These are phyloP conservation scores for Peromyscus californicus DNA, from an alignment of 2,113 vertebrate species.

Conservation along the genomic window DNA sequence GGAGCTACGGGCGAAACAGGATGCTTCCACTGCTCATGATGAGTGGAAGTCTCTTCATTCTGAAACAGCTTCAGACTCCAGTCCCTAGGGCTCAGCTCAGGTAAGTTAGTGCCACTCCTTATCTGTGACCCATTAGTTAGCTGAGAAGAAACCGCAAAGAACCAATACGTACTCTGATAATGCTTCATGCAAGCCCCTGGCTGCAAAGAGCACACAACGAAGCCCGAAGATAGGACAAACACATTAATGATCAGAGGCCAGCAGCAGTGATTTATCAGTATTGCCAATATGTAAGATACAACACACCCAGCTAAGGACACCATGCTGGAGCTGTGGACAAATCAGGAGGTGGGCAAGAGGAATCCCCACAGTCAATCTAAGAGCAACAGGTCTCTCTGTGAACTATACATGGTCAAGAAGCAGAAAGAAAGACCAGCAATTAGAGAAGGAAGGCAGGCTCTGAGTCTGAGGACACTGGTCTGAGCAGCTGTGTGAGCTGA, in stretches of 20 bases:
- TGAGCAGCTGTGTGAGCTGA: no score
- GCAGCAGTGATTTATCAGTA: rapidly evolving
- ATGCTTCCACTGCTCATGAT: not conserved
- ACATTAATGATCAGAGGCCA: not conserved
- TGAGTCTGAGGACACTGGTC: rapidly evolving
- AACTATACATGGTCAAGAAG: not conserved
- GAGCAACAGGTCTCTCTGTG: no score
- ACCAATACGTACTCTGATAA: not conserved
- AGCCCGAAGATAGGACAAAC: no score
- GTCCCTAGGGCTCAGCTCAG: no score
- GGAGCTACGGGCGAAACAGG: not conserved
- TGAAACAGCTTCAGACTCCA: not conserved
- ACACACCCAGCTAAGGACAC: rapidly evolving
- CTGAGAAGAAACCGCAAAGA: not conserved
- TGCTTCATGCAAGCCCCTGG: not conserved
- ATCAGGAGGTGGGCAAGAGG: not conserved
- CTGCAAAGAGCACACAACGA: no score
- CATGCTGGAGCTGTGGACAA: not conserved
- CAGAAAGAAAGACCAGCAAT: not conserved
- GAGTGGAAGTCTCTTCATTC: not conserved
- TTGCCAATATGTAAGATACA: rapidly evolving
- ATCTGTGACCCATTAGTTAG: not conserved
- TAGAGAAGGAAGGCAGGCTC: not conserved
- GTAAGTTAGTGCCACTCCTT: not conserved
- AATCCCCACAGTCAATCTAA: no score